Evolutionary conservation across 2,888 invertebrate genomes (phyloP), one percentile per base, ranked within the genome.

Genomic region (Bedellia somnulentella): DNA sequence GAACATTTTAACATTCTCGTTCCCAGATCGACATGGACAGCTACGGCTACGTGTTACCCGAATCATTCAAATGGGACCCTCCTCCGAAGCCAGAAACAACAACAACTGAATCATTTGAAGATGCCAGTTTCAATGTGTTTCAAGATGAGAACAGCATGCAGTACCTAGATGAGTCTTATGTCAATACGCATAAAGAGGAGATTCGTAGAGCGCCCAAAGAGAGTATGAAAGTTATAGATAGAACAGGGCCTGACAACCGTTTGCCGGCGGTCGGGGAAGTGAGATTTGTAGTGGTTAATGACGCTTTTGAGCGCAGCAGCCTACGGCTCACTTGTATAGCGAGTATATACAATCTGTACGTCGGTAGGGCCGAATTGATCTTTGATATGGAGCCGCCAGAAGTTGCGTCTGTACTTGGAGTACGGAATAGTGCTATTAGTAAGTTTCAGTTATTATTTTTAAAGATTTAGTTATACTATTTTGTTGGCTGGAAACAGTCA

Each of bases 311-410:
- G 54, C 78, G 80, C 21, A 83, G 85, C 38, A 81, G 80, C 47
- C 73, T 86, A 35, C 78, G 80, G 37, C 67, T 86, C 41, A 79
- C 81, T 44, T 86, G 86, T 58, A 79, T 81, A 46, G 85, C 83
- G 32, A 80, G 78, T 44, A 73, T 86, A 56, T 85, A 85, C 68
- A 80, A 82, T 55, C 67, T 86, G 44, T 85, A 86, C 58, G 77
- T 79, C 41, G 77, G 80, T 42, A 73, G 80, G 40, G 76, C 80
- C 31, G 83, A 82, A 54, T 66, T 81, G 38, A 67, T 80, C 44
- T 73, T 87, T 47, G 85, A 85, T 57, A 86, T 87, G 67, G 86
- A 87, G 58, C 82, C 82, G 47, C 87, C 87, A 35, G 80, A 85
- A 58, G 81, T 86, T 45, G 86, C 87, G 36, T 85, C 86, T 33